Conservation (phyloP, 1,140 invertebrate genomes). For the Apis cerana region DNA sequence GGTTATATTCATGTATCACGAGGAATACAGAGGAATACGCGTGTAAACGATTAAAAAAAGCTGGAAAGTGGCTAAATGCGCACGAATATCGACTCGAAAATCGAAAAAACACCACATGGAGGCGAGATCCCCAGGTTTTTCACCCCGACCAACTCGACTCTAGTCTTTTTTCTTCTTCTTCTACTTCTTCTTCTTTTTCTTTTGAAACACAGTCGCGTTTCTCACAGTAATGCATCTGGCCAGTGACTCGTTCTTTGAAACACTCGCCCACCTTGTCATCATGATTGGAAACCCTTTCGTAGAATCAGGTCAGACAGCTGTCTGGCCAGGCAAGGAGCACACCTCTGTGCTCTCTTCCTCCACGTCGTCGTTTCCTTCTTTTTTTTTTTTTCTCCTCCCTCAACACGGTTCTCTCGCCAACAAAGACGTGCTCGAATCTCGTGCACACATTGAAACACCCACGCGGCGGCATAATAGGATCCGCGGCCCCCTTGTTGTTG, state of each 20-base stretch:
- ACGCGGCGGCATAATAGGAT: slow-evolving; percentile 51
- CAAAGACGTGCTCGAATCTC: slow-evolving; percentile 38
- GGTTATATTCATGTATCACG: background rate
- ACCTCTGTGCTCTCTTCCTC: slow-evolving; percentile 34
- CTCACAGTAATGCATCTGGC: slow-evolving; percentile 15
- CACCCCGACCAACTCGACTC: background rate
- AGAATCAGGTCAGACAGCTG: slow-evolving; percentile 64
- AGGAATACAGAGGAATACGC: too few species aligned
- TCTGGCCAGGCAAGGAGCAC: slow-evolving; percentile 28
- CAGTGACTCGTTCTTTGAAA: slow-evolving; percentile 42
- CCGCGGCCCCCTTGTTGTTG: slow-evolving; percentile 50
- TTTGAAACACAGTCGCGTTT: background rate
- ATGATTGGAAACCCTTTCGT: slow-evolving; percentile 54
- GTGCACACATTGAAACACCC: slow-evolving; percentile 34
- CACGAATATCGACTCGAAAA: background rate
- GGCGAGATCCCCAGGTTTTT: background rate
- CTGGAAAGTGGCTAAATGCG: background rate
- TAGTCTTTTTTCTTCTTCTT: background rate
- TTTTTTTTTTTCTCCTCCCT: background rate
- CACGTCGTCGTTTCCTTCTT: background rate
- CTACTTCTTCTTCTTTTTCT: too few species aligned
- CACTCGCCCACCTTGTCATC: slow-evolving; percentile 50
- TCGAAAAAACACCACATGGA: background rate
- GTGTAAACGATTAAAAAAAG: background rate
- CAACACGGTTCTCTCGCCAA: slow-evolving; percentile 5